Evolutionary conservation across 2,888 invertebrate genomes (phyloP).

Genomic region (Odontocolon sp.): DNA sequence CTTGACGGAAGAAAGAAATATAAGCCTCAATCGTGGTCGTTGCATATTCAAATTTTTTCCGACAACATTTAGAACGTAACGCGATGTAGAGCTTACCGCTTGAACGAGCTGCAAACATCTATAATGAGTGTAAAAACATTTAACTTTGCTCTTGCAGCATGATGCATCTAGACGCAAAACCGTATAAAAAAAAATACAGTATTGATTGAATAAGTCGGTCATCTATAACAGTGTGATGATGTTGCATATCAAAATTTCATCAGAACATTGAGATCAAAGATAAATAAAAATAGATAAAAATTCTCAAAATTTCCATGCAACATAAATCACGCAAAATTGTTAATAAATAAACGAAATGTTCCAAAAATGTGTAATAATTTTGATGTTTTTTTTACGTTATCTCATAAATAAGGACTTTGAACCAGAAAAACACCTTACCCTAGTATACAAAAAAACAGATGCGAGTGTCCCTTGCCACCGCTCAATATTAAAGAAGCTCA

Average conservation of each 20-base stretch:
- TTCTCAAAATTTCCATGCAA: too few species aligned
- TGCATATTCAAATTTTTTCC: slow-evolving; percentile 59
- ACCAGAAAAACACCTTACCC: not conserved
- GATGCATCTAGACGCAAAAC: slow-evolving; percentile 29
- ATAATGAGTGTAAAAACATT: slow-evolving; percentile 31
- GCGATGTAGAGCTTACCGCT: slow-evolving; percentile 21
- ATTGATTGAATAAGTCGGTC: slow-evolving; percentile 59
- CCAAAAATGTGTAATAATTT: too few species aligned
- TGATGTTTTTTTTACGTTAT: too few species aligned
- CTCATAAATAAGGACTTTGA: too few species aligned
- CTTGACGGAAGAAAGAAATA: slow-evolving; percentile 31
- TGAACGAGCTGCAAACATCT: slow-evolving; percentile 19
- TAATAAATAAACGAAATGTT: too few species aligned
- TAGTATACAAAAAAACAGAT: not conserved
- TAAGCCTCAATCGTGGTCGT: slow-evolving; percentile 25
- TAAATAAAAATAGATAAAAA: too few species aligned
- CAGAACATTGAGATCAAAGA: slow-evolving; percentile 51
- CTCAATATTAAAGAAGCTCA: slow-evolving; percentile 4
- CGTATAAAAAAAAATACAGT: slow-evolving; percentile 49
- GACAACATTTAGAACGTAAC: slow-evolving; percentile 41
- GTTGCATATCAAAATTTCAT: slow-evolving; percentile 3
- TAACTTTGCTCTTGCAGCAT: too few species aligned
- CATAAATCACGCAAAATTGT: too few species aligned
- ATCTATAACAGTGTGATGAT: slow-evolving; percentile 59
- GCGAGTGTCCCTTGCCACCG: not conserved